These are phyloP conservation scores for Lasius platythorax DNA, from an alignment of 2,888 invertebrate species.

Conservation along the genomic window DNA sequence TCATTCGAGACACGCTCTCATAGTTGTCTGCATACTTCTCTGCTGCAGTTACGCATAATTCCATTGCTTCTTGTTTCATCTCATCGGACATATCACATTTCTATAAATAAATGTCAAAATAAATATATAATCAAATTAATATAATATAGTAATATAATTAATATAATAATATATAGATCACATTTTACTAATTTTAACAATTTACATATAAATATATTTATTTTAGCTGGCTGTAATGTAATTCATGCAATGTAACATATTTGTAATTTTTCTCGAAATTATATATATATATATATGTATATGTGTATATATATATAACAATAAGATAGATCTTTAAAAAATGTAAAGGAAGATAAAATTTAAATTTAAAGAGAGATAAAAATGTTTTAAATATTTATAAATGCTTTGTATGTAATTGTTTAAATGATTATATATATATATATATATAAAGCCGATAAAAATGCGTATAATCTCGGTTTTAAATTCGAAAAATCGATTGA, in stretches of 20 bases:
- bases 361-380: background rate
- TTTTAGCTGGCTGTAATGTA: background rate
- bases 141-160: slow-evolving; percentile 12
- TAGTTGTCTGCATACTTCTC: slow-evolving; percentile 89
- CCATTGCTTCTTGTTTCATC: slow-evolving; percentile 89
- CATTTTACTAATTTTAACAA: background rate
- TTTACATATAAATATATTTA: background rate
- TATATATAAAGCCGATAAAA: background rate
- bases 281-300: no score
- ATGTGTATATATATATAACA: background rate
- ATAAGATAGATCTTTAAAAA: slow-evolving; percentile 2
- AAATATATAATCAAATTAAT: background rate
- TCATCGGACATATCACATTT: slow-evolving; percentile 89
- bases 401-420: background rate
- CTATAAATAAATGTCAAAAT: slow-evolving; percentile 47
- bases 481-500: background rate
- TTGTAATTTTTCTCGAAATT: background rate
- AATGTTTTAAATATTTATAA: slow-evolving; percentile 1
- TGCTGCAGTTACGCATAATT: slow-evolving; percentile 89
- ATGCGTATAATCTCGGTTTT: background rate
- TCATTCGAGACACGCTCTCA: slow-evolving; percentile 89
- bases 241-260: background rate
- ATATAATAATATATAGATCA: background rate
- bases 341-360: background rate
- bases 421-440: background rate